Percentiles rank a stretch among this genome's conserved stretches.
phyloP scores from a whole-genome alignment of 2,113 vertebrate species.

The Myiopsitta monachus region DNA sequence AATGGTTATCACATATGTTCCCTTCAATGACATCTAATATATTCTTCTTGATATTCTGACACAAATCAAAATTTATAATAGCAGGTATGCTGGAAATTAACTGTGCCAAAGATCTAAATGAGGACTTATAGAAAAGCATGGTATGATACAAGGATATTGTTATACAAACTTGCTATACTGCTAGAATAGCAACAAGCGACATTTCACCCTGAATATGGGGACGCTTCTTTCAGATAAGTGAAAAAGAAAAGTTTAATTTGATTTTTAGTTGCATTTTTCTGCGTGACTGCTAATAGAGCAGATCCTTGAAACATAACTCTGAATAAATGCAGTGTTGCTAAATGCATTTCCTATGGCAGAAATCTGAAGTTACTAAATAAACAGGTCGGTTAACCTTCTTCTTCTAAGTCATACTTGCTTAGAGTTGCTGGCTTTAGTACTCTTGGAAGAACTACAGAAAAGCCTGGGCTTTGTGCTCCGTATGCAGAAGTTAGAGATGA shows the following conservation, averaged over 20 bases:
- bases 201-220: background rate
- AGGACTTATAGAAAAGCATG: background rate
- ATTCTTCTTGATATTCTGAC: background rate
- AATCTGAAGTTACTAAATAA: background rate
- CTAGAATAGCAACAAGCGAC: background rate
- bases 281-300: background rate
- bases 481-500: fast-evolving
- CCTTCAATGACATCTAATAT: background rate
- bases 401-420: background rate
- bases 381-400: background rate
- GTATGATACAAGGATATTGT: background rate
- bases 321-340: background rate
- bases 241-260: background rate
- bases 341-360: background rate
- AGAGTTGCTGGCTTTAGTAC: background rate
- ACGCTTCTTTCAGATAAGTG: background rate
- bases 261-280: background rate
- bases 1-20: background rate
- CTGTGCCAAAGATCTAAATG: background rate
- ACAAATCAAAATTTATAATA: background rate
- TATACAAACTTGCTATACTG: background rate
- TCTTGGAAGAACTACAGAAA: background rate
- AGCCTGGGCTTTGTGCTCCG: background rate
- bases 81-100: background rate
- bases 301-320: background rate